Conservation (phyloP, 2,113 vertebrate genomes). For the Neoarius graeffei region DNA sequence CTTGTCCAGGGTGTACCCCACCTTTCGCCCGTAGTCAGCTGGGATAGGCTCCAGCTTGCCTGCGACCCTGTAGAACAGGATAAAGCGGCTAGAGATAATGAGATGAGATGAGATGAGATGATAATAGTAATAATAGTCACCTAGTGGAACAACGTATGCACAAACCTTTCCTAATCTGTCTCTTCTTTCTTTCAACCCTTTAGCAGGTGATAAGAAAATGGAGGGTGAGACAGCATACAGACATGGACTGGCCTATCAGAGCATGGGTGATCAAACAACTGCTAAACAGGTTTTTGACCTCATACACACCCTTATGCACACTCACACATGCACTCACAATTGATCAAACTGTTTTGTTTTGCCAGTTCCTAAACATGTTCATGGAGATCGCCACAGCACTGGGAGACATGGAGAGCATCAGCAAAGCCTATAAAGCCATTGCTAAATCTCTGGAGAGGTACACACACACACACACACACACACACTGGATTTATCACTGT, state of each 20-base stretch:
- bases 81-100: too few relatives aligned
- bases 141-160: not conserved
- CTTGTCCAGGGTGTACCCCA: too few relatives aligned
- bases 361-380: constrained; percentile 61
- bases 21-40: too few relatives aligned
- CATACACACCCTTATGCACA: not conserved
- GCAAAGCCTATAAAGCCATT: constrained; percentile 59
- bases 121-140: not conserved
- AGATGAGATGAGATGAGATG: too few relatives aligned
- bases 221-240: constrained; percentile 78
- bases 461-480: constrained; percentile 11
- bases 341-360: constrained; percentile 4
- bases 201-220: constrained; percentile 70
- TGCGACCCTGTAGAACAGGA: too few relatives aligned
- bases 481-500: not conserved
- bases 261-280: constrained; percentile 67
- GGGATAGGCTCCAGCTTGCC: too few relatives aligned
- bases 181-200: not conserved
- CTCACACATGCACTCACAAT: not conserved
- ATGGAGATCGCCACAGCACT: constrained; percentile 55
- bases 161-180: not conserved
- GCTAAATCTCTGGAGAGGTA: constrained; percentile 65
- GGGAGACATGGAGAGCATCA: constrained; percentile 52
- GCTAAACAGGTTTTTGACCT: constrained; percentile 72
- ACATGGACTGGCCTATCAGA: constrained; percentile 73